phyloP scores from a whole-genome alignment of 1,140 invertebrate species.

The Microplitis mediator region DNA sequence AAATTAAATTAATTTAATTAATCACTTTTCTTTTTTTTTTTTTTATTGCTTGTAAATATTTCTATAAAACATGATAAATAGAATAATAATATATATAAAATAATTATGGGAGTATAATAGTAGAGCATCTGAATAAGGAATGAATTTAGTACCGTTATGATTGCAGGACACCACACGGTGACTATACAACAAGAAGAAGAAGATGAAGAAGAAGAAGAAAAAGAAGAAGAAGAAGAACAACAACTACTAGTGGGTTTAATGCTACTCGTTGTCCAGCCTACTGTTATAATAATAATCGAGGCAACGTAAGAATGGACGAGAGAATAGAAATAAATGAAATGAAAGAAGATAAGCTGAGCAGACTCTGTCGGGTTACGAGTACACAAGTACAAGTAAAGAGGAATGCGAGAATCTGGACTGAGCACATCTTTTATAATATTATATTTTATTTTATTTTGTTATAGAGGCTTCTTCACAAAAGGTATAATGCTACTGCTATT shows the following conservation, averaged over 20 bases:
- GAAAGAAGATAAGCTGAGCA: too few relatives aligned
- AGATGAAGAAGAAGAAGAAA: too few relatives aligned
- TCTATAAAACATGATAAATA: background rate
- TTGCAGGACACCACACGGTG: constrained; percentile 33
- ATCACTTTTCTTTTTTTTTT: background rate
- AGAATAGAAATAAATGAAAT: constrained; percentile 16
- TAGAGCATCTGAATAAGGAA: constrained; percentile 37
- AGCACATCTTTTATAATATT: background rate
- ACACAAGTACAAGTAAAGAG: background rate
- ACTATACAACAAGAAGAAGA: background rate
- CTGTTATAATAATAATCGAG: constrained; percentile 38
- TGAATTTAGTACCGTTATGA: constrained; percentile 49
- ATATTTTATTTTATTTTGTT: background rate
- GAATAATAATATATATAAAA: constrained; percentile 18
- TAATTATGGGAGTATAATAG: constrained; percentile 27
- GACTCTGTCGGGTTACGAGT: constrained; percentile 4
- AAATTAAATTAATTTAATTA: background rate
- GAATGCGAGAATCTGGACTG: background rate
- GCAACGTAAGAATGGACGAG: constrained; percentile 27
- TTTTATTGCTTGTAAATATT: background rate
- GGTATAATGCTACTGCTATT: background rate
- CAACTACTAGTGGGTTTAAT: background rate
- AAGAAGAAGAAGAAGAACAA: too few relatives aligned
- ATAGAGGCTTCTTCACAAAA: constrained; percentile 21
- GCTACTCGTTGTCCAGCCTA: constrained; percentile 26